Base-by-base conservation (phyloP, 2,888 invertebrate genomes). In the Dendrolimus houi region DNA sequence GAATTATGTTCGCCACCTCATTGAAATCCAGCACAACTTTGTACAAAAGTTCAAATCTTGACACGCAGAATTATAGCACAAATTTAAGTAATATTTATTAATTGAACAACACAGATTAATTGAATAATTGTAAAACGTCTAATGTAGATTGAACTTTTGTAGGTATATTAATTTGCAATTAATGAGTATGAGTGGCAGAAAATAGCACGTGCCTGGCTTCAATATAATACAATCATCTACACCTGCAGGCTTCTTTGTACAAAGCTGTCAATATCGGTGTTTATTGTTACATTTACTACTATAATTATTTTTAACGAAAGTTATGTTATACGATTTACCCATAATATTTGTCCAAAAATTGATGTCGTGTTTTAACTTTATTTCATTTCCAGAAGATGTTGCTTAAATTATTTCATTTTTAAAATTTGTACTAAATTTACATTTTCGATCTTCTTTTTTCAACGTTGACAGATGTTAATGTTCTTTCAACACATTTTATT, bases 31-130 rank as follows among this genome's bases (percentile, higher is more conserved):
- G 70, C 73, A 81, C 84, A 85, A 84, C 85, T 84, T 85, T 86
- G 84, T 85, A 84, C 84, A 83, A 84, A 85, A 85, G 82, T 83
- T 84, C 79, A 84, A 83, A 72, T 75, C 79, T 77, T 79, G 75
- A 66, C 63, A 64, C 61, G 65, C 63, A 58, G 57, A 17, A 52
- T 41, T 55, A 52, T 56, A 57, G 56, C 57, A 60, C 57, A 12
- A 54, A 12, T 47, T 52, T 14, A 54, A n/a, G 8, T 56, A 41
- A 40, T 47, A 29, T 29, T 29, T 29, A 2, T 17, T 17, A 17
- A 17, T 17, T 8, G 9, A 52, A 14, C 52, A 10, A 29, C 53
- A 53, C 2, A 42, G 29, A 54, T 58, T 41, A n/a, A 8, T 47
- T 10, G 40, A 40, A 57, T 55, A 57, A 52, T 57, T 56, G 52